Base-by-base conservation (phyloP, 2,888 invertebrate species). In the Limenitis camilla region DNA sequence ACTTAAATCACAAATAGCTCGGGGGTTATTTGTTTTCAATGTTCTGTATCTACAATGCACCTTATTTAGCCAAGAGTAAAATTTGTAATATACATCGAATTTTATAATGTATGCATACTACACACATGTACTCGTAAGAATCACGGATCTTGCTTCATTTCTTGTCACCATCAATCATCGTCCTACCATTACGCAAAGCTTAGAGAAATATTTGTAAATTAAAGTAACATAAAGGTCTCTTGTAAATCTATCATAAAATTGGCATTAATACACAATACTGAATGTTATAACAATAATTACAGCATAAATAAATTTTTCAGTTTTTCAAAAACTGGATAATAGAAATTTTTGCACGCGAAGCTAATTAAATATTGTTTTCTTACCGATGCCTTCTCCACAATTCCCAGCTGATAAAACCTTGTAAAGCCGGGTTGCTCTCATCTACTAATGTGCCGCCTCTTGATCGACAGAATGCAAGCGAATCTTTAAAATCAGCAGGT, bases 321-420 rank as follows among this genome's bases (percentile, higher is more conserved):
- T 3, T 19, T 19, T 19, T 19, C 10, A 11, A 35, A n/a, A 30
- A 40, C 6, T 10, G 32, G 10, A 8, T 38, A 7, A 30, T 35
- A 36, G 6, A 28, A 45, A 33, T 29, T 35, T 31, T 7, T 8
- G 31, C 4, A 45, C 19, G 11, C 1, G 29, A 8, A 29, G 5
- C 27, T 6, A 28, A 30, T 33, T 35, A 40, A 40, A 36, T n/a
- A 6, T 35, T 29, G 32, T 31, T 10, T 51, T 70, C 80, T 75
- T 65, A 91, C 89, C 94, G 91, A 77, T 97, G 96, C 45, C 96
- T 87, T 58, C 96, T 89, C 95, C 96, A 97, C 36, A 97, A 83
- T 71, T 97, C 97, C 97, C 97, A 97, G 71, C 96, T 96, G 61
- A 97, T 94, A 78, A 97, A 97, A 0, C 97, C 97, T 80, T 97